Evolutionary conservation across 2,888 invertebrate genomes (phyloP).

Genomic region (Drosophila parthenogenetica): DNA sequence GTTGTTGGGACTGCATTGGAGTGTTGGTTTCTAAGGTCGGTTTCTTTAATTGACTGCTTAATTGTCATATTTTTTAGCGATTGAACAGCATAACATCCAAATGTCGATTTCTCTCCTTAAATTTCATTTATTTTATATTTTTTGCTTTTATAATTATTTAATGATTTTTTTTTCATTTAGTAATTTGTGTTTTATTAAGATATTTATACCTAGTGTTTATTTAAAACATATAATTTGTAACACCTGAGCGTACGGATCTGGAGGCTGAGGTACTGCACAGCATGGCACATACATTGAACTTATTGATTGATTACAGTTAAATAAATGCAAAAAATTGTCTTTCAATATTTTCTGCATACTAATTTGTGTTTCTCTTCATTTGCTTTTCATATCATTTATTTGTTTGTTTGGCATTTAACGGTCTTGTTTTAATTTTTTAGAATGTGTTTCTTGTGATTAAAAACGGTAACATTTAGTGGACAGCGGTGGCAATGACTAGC

Average conservation of each 20-base stretch:
- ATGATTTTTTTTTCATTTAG: constrained; percentile 17
- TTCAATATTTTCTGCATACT: constrained; percentile 29
- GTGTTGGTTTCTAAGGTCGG: constrained; percentile 41
- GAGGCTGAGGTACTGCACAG: constrained; percentile 85
- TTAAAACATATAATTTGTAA: constrained; percentile 7
- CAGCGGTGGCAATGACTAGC: constrained; percentile 62
- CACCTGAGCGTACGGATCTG: constrained; percentile 64
- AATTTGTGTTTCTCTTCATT: constrained; percentile 44
- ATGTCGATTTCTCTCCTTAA: constrained; percentile 81
- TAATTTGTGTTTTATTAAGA: constrained; percentile 26
- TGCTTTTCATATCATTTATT: constrained; percentile 57
- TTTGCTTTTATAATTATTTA: constrained; percentile 35
- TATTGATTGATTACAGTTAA: constrained; percentile 25
- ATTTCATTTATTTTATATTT: constrained; percentile 22
- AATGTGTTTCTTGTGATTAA: constrained; percentile 32
- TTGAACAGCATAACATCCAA: constrained; percentile 85
- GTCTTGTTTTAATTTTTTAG: constrained; percentile 20
- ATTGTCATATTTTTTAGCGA: constrained; percentile 35
- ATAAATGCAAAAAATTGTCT: constrained; percentile 3
- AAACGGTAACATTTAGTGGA: constrained; percentile 71
- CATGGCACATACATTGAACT: constrained; percentile 82
- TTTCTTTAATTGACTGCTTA: constrained; percentile 25
- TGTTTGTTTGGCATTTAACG: constrained; percentile 67
- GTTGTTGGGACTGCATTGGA: constrained; percentile 30
- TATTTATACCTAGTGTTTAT: constrained; percentile 32